phyloP scores from a whole-genome alignment of 2,888 invertebrate species.

The Ochlodes sylvanus region DNA sequence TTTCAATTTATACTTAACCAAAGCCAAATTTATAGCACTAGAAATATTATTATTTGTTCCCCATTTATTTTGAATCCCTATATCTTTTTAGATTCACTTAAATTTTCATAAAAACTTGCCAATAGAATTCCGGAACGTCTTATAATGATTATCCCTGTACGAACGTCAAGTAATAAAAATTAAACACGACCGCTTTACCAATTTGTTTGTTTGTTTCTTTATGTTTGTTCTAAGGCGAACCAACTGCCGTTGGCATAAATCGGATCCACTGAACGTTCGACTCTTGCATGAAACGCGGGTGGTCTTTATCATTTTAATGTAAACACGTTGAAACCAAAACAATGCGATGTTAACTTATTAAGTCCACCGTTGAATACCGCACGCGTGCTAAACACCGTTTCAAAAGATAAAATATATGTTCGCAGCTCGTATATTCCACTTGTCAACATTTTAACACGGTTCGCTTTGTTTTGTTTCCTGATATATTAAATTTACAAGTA shows the following conservation, averaged over 20 bases:
- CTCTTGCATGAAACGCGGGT: conserved; percentile 67
- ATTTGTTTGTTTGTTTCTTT: conserved; percentile 74
- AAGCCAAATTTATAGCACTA: no score
- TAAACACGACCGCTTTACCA: conserved; percentile 69
- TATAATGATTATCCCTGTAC: conserved; percentile 43
- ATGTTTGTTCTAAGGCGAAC: conserved; percentile 76
- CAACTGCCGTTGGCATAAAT: conserved; percentile 74
- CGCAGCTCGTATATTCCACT: conserved; percentile 12
- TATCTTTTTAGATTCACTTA: no score
- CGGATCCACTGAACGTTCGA: conserved; percentile 60
- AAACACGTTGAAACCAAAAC: conserved; percentile 76
- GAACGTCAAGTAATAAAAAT: conserved; percentile 52
- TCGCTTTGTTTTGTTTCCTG: conserved; percentile 23
- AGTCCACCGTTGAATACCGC: conserved; percentile 58
- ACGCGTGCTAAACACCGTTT: conserved; percentile 21
- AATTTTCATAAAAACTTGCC: no score
- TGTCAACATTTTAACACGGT: conserved; percentile 34
- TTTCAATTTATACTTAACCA: no score
- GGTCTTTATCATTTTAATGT: conserved; percentile 82
- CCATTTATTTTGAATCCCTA: no score
- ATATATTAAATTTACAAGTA: neutral
- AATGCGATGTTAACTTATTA: conserved; percentile 73
- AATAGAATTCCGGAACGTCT: conserved; percentile 13
- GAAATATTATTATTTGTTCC: no score
- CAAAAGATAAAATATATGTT: conserved; percentile 23